A percentile compares a stretch with the other conserved stretches of the same genome.
These are phyloP conservation scores for Dendrolimus punctatus DNA, from an alignment of 1,140 invertebrate genomes.

Conservation along the genomic window DNA sequence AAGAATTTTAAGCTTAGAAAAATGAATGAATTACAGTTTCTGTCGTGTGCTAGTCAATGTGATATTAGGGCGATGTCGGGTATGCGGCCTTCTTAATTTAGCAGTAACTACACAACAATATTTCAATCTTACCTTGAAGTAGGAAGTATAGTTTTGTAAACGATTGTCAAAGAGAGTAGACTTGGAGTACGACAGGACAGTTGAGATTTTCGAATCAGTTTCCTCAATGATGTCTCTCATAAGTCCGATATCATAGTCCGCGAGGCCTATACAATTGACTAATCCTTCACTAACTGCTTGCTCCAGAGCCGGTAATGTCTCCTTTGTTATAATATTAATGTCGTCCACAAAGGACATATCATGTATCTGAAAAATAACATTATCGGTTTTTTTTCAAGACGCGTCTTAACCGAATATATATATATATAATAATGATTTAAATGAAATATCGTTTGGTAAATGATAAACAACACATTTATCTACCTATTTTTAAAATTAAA, in stretches of 20 bases:
- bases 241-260: slow-evolving; percentile 87
- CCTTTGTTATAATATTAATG: slow-evolving; percentile 84
- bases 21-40: too few species aligned
- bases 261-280: slow-evolving; percentile 87
- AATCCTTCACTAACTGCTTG: slow-evolving; percentile 83
- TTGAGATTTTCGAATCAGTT: slow-evolving; percentile 78
- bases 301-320: slow-evolving; percentile 88
- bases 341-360: slow-evolving; percentile 92
- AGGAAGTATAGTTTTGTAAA: slow-evolving; percentile 81
- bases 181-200: slow-evolving; percentile 85
- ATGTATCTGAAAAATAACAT: slow-evolving; percentile 79
- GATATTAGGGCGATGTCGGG: too few species aligned
- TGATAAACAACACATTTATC: too few species aligned
- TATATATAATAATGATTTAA: too few species aligned
- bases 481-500: too few species aligned
- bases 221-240: slow-evolving; percentile 83
- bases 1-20: too few species aligned
- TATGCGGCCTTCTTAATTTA: too few species aligned
- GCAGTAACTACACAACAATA: too few species aligned
- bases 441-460: too few species aligned
- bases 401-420: too few species aligned
- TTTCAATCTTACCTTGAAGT: slow-evolving; percentile 77
- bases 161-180: slow-evolving; percentile 86
- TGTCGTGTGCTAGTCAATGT: too few species aligned
- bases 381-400: too few species aligned